A percentile compares a stretch with the other conserved stretches of the same genome.
Conservation (phyloP, 2,888 invertebrate species). For the Isotomurus palustris region DNA sequence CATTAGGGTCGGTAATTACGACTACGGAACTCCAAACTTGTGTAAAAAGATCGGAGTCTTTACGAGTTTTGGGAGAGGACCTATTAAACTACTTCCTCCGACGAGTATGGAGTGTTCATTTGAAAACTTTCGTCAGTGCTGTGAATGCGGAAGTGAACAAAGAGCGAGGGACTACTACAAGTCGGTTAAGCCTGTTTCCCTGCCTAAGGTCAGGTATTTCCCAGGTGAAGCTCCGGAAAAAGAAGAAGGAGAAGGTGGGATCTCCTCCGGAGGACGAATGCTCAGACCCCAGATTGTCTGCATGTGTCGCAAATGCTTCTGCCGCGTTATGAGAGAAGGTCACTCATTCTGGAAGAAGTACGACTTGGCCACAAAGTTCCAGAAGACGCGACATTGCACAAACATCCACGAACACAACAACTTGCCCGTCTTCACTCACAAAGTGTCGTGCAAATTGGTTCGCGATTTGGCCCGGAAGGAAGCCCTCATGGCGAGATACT, state of each 20-base stretch:
- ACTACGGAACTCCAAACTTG: not conserved
- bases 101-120: not conserved
- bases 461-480: conserved; percentile 8
- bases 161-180: conserved; percentile 3
- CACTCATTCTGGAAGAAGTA: not conserved
- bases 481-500: conserved; percentile 5
- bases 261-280: not conserved
- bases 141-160: not conserved
- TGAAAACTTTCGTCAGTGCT: not conserved
- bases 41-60: not conserved
- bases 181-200: not conserved
- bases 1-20: not conserved
- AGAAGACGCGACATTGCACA: conserved; percentile 23
- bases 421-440: conserved; percentile 6
- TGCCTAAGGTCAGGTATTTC: not conserved
- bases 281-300: not conserved
- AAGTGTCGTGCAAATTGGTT: conserved; percentile 10
- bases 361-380: conserved; percentile 2
- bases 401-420: conserved; percentile 24
- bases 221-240: not conserved
- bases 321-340: not conserved
- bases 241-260: not conserved
- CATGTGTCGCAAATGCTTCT: not conserved
- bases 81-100: not conserved
- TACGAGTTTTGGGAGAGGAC: not conserved